Evolutionary conservation across 2,888 invertebrate genomes (phyloP).

Genomic region (Cantharis rufa): DNA sequence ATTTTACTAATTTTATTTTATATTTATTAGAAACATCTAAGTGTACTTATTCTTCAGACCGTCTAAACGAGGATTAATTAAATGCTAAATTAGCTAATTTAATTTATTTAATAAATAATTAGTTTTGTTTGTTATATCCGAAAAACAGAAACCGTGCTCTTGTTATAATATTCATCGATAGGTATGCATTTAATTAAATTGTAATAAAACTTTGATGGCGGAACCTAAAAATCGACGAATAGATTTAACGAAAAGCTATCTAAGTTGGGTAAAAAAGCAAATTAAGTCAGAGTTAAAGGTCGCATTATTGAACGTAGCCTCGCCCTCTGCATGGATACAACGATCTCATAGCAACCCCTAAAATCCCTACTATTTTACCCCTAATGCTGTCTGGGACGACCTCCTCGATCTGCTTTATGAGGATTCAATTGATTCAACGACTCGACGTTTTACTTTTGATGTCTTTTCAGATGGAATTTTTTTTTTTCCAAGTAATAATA

Average conservation of each 20-base stretch:
- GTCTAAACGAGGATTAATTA: not conserved
- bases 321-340: conserved; percentile 36
- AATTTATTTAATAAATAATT: not conserved
- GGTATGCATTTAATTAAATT: not conserved
- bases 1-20: not conserved
- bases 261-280: conserved; percentile 9
- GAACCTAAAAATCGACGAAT: not conserved
- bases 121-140: not conserved
- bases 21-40: no score
- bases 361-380: conserved; percentile 16
- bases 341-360: conserved; percentile 36
- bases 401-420: conserved; percentile 35
- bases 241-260: not conserved
- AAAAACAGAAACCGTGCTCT: not conserved
- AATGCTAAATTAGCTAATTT: not conserved
- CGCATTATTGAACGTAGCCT: conserved; percentile 38
- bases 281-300: conserved; percentile 23
- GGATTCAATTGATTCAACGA: conserved; percentile 38
- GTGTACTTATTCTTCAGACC: not conserved
- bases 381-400: conserved; percentile 24
- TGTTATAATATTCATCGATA: not conserved
- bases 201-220: not conserved
- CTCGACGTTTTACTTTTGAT: conserved; percentile 32
- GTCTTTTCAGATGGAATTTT: no score
- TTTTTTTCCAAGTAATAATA: not conserved